A percentile compares a stretch with the other conserved stretches of the same genome.
phyloP scores from a whole-genome alignment of 2,113 vertebrate species.

The Grus americana region DNA sequence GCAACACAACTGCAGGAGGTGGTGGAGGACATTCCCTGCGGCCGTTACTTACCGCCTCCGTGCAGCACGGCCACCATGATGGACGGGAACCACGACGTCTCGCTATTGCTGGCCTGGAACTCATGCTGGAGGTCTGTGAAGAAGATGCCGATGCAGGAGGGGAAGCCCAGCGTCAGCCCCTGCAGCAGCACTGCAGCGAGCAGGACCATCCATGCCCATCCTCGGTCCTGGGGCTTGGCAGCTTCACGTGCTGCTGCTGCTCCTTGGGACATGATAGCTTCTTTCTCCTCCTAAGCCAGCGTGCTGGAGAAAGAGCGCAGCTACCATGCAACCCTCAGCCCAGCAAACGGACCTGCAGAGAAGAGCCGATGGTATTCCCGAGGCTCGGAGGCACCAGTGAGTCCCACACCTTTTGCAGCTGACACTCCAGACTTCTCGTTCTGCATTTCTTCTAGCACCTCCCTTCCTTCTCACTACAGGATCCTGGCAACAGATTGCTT shows the following conservation, averaged over 20 bases:
- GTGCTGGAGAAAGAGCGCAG: background rate
- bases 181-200: conserved; percentile 80
- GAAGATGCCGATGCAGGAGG: conserved; percentile 86
- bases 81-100: conserved; percentile 93
- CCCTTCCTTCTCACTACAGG: background rate
- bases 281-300: background rate
- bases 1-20: background rate
- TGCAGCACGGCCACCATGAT: conserved; percentile 88
- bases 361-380: background rate
- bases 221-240: conserved; percentile 60
- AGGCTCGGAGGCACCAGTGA: background rate
- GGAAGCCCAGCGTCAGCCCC: conserved; percentile 86
- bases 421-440: background rate
- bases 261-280: conserved; percentile 51
- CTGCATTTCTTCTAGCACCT: conserved; percentile 30
- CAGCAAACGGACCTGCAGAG: background rate
- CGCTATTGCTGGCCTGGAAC: conserved; percentile 87
- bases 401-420: background rate
- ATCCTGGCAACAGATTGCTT: conserved; percentile 19
- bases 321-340: background rate
- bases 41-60: conserved; percentile 80
- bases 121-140: conserved; percentile 89
- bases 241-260: background rate
- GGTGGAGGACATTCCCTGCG: background rate
- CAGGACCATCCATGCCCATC: conserved; percentile 93